phyloP scores from a whole-genome alignment of 2,113 vertebrate species.

The Gallinago paraguaiae region DNA sequence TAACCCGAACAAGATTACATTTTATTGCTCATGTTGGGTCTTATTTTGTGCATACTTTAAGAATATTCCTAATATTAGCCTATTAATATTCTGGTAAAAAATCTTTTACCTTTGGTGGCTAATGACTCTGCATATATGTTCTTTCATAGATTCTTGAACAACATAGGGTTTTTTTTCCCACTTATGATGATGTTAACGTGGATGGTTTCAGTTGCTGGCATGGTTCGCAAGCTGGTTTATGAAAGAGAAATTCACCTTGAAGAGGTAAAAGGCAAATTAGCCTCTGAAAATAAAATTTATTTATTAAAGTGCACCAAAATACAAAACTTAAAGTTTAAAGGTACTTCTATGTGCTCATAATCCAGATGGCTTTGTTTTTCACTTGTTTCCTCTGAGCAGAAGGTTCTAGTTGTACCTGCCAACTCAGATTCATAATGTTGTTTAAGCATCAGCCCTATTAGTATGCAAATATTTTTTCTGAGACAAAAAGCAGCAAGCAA shows the following conservation, averaged over 20 bases:
- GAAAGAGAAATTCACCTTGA: slow-evolving; percentile 76
- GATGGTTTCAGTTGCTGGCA: slow-evolving; percentile 73
- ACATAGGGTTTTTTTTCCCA: slow-evolving; percentile 73
- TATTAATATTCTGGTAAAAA: background rate
- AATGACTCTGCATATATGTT: background rate
- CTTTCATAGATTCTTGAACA: slow-evolving; percentile 74
- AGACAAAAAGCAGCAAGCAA: background rate
- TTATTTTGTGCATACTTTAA: background rate
- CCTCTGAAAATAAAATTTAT: background rate
- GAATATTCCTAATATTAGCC: background rate
- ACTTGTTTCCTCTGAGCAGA: background rate
- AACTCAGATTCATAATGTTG: background rate
- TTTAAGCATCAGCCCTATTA: background rate
- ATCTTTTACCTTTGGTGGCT: background rate
- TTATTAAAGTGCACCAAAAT: background rate
- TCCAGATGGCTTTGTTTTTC: background rate
- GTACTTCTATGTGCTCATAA: background rate
- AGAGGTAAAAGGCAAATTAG: slow-evolving; percentile 60
- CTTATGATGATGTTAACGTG: slow-evolving; percentile 78
- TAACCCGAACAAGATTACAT: background rate
- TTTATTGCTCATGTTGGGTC: background rate
- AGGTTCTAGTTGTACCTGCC: background rate
- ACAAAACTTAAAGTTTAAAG: background rate
- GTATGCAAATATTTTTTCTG: background rate
- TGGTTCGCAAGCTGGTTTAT: slow-evolving; percentile 76